Evolutionary conservation across 2,797 vertebrate genomes (phyloP).

Genomic region (Halcyon smyrnensis): DNA sequence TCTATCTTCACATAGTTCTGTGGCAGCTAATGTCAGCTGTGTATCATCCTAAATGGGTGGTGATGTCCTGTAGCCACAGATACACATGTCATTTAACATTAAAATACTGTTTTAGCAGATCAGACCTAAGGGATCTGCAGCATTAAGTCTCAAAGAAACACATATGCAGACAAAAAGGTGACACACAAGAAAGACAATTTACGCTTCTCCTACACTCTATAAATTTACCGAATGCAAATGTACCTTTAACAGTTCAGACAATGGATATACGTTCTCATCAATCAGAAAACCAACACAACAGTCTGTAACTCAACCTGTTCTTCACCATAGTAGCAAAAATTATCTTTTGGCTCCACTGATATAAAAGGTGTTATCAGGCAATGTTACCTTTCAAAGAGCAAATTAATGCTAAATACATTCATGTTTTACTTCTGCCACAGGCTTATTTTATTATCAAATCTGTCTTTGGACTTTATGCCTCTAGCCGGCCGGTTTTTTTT

Average conservation of each 20-base stretch:
- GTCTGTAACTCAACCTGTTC: background rate
- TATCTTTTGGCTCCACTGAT: background rate
- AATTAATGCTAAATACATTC: background rate
- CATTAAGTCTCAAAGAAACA: background rate
- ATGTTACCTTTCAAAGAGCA: background rate
- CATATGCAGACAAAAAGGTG: background rate
- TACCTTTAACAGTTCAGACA: background rate
- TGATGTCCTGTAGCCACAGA: background rate
- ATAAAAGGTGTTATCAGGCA: background rate
- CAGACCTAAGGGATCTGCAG: background rate
- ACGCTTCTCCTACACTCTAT: background rate
- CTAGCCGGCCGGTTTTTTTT: background rate
- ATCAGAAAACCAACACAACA: background rate
- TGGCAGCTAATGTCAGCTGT: background rate
- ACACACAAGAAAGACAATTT: background rate
- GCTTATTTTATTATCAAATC: background rate
- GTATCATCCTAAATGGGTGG: background rate
- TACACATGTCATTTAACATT: background rate
- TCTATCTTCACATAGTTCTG: background rate
- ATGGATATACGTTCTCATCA: background rate
- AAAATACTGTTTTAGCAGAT: background rate
- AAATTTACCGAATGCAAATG: background rate
- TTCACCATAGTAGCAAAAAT: background rate
- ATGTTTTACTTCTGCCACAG: background rate
- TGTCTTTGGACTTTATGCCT: background rate